These are phyloP conservation scores for Chrysolophus pictus DNA, from an alignment of 2,797 vertebrate species.

Conservation along the genomic window DNA sequence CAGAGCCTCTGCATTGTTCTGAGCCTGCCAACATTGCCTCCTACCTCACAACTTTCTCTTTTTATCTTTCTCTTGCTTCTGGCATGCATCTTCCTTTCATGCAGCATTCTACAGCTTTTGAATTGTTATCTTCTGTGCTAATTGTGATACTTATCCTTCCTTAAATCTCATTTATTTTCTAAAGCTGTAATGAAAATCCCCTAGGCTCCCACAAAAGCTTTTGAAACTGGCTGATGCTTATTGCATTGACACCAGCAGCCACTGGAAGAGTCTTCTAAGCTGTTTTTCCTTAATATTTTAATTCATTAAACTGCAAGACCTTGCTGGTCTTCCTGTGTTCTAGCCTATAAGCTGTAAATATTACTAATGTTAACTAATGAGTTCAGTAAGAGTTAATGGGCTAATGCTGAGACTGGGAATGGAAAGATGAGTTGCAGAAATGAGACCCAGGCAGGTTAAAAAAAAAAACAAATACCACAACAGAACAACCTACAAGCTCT, in stretches of 20 bases:
- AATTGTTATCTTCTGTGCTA: not conserved
- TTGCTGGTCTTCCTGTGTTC: not conserved
- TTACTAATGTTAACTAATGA: not conserved
- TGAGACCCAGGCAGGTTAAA: not conserved
- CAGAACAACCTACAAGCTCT: not conserved
- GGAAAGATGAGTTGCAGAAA: not conserved
- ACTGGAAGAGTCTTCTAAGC: not conserved
- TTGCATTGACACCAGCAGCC: not conserved
- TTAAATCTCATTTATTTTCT: conserved; percentile 6
- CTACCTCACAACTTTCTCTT: not conserved
- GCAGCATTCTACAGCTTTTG: not conserved
- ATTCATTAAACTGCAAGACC: not conserved
- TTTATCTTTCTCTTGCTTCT: conserved; percentile 38
- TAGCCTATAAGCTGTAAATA: not conserved
- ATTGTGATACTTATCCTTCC: not conserved
- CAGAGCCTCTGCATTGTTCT: not conserved
- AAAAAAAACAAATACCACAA: not conserved
- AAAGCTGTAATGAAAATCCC: not conserved
- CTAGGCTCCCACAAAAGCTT: not conserved
- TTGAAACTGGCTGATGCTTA: not conserved
- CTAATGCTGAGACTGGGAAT: not conserved
- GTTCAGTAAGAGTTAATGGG: not conserved
- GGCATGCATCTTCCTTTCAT: conserved; percentile 18
- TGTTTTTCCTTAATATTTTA: not conserved
- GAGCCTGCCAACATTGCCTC: not conserved